These are phyloP conservation scores for Lasioglossum albipes DNA, from an alignment of 1,140 invertebrate genomes.

Conservation along the genomic window DNA sequence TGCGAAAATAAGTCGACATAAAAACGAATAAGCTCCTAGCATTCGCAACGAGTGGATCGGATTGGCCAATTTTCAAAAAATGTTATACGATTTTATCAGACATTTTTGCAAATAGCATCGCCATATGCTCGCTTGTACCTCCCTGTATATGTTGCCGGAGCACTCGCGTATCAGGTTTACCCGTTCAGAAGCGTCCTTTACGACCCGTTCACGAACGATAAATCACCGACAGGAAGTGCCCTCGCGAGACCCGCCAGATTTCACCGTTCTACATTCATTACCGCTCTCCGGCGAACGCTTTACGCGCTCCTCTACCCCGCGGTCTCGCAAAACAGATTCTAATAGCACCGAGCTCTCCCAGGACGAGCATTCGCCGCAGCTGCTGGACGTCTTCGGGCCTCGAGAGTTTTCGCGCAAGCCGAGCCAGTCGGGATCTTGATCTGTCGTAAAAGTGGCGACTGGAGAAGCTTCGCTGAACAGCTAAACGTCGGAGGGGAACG, in stretches of 20 bases:
- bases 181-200: constrained; percentile 37
- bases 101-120: too few relatives aligned
- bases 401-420: neutral
- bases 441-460: constrained; percentile 41
- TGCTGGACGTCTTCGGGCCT: neutral
- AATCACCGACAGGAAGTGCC: constrained; percentile 37
- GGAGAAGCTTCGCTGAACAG: neutral
- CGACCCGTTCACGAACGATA: constrained; percentile 38
- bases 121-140: too few relatives aligned
- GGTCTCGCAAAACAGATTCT: constrained; percentile 40
- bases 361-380: neutral
- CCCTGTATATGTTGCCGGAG: too few relatives aligned
- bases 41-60: too few relatives aligned
- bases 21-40: too few relatives aligned
- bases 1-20: too few relatives aligned
- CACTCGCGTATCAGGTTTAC: neutral
- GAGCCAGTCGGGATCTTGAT: constrained; percentile 6
- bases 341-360: neutral
- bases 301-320: constrained; percentile 18
- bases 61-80: too few relatives aligned
- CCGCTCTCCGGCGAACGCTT: constrained; percentile 25
- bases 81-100: too few relatives aligned
- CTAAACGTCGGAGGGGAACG: neutral
- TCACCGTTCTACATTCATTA: constrained; percentile 52
- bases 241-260: constrained; percentile 32